Evolutionary conservation across 2,888 invertebrate genomes (phyloP), one percentile per base, ranked within the genome.

Genomic region (Rosalia funebris): DNA sequence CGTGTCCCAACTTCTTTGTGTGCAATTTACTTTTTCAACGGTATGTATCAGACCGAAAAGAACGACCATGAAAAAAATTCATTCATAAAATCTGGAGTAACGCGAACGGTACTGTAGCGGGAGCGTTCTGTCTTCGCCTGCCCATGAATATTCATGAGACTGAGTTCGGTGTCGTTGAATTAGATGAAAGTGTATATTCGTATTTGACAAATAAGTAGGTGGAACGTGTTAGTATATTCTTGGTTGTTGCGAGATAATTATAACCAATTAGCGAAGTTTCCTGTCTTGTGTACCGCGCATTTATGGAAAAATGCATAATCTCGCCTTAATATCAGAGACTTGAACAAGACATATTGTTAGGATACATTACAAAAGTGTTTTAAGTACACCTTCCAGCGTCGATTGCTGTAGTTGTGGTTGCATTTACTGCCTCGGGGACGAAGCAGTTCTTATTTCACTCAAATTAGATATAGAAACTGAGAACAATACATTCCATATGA

Each of bases 1-100:
- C 72, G 71, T 72, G 66, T 66, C 72, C 59, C 60, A 60, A 64
- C 69, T 71, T 72, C 72, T 72, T 71, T 70, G 66, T 62, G 62
- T 65, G 68, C 68, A 70, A 69, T 71, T 69, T 66, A 63, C 64
- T 71, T 70, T 63, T 63, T 65, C 60, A 52, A 61, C 65, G 58
- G 62, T 63, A 62, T 64, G 65, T 71, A 72, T 67, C 65, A 68
- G 69, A 73, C 69, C 71, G 71, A 71, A 65, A 69, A 72, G 66
- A 65, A n/a, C n/a, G n/a, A n/a, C n/a, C n/a, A n/a, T n/a, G n/a
- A n/a, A n/a, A n/a, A n/a, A n/a, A 70, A 71, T 66, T 66, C 70
- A 71, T 74, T 71, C 71, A 68, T 68, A 59, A 57, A 12, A 61
- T 54, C 15, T 45, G 19, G 45, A 31, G 42, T 53, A 45, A 32